A percentile compares a stretch with the other conserved stretches of the same genome.
These are phyloP conservation scores for Meganola albula DNA, from an alignment of 2,888 invertebrate species.

Conservation along the genomic window DNA sequence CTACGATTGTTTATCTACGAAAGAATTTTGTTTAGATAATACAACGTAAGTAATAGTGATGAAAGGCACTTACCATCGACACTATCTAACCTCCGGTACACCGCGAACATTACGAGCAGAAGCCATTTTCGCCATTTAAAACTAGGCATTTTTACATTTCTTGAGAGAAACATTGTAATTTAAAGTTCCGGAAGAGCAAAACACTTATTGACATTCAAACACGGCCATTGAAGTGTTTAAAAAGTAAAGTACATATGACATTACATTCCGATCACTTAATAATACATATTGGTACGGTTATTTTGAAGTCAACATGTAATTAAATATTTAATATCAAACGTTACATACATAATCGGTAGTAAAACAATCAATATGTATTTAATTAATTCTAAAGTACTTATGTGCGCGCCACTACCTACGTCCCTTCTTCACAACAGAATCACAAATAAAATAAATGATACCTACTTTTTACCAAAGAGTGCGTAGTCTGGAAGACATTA, in stretches of 20 bases:
- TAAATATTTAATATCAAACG: too few species aligned
- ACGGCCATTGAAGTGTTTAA: conserved; percentile 56
- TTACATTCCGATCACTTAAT: conserved; percentile 33
- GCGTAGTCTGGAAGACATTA: too few species aligned
- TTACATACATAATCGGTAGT: too few species aligned
- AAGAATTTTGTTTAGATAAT: conserved; percentile 14
- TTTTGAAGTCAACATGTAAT: too few species aligned
- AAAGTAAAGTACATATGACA: conserved; percentile 50
- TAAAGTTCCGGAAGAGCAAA: conserved; percentile 44
- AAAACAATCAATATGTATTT: too few species aligned
- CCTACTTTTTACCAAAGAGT: too few species aligned
- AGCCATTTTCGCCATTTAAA: conserved; percentile 53
- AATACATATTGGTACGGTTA: too few species aligned
- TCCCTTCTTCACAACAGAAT: too few species aligned
- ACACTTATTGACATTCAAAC: conserved; percentile 51
- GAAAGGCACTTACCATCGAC: conserved; percentile 52
- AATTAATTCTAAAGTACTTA: too few species aligned
- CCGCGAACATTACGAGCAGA: conserved; percentile 47
- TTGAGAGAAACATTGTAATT: conserved; percentile 49
- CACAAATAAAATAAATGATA: too few species aligned
- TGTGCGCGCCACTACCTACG: too few species aligned
- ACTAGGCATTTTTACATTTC: conserved; percentile 54
- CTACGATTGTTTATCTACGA: too few species aligned
- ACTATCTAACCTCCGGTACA: conserved; percentile 43
- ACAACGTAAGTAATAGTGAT: conserved; percentile 10